Evolutionary conservation across 2,113 vertebrate species (phyloP).

Genomic region (Petroica traversi): DNA sequence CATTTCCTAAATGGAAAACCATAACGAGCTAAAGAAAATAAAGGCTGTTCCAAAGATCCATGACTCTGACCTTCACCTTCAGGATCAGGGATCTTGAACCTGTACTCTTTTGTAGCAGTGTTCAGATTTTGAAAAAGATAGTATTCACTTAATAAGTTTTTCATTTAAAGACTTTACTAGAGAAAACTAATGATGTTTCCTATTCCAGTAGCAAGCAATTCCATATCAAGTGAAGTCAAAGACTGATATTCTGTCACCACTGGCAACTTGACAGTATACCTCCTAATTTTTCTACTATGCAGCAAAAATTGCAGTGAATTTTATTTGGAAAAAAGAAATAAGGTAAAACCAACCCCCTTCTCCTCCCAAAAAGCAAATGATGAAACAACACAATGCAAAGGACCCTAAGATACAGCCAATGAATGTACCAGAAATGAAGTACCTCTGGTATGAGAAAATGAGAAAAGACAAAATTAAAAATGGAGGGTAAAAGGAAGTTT

Average conservation of each 20-base stretch:
- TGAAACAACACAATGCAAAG: background rate
- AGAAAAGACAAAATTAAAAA: background rate
- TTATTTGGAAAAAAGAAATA: background rate
- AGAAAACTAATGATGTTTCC: background rate
- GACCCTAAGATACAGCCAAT: background rate
- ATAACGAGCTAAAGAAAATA: background rate
- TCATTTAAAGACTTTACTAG: background rate
- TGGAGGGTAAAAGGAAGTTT: background rate
- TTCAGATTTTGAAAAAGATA: background rate
- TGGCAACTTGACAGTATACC: background rate
- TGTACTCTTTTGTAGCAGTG: background rate
- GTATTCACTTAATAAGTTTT: background rate
- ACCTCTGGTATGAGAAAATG: background rate
- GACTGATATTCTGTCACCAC: background rate
- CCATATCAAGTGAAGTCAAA: background rate
- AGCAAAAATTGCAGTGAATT: background rate
- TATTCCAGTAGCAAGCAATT: background rate
- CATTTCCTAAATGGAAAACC: background rate
- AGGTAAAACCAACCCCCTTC: fast-evolving
- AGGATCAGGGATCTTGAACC: background rate
- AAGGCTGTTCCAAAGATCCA: background rate
- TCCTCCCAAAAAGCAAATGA: fast-evolving
- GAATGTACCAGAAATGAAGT: background rate
- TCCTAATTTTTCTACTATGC: background rate
- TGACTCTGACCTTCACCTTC: background rate